Conservation (phyloP, 2,888 invertebrate species). For the Listrodromus nycthemerus region DNA sequence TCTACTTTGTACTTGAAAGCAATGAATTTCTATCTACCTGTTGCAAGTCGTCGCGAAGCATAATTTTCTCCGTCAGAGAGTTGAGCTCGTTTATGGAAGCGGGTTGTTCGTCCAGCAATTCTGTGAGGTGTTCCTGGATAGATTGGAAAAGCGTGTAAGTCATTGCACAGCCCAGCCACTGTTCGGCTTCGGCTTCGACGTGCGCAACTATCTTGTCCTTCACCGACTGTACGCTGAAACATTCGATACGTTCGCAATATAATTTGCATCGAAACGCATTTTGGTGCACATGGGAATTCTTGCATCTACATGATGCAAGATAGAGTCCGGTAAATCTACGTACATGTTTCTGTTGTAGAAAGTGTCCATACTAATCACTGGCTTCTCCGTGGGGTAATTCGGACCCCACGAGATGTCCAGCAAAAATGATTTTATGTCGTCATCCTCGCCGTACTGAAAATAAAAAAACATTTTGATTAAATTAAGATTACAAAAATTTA, state of each 20-base stretch:
- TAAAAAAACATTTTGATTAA: neutral
- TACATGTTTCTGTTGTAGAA: constrained; percentile 98
- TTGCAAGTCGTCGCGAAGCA: constrained; percentile 85
- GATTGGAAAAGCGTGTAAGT: constrained; percentile 97
- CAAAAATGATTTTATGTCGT: constrained; percentile 92
- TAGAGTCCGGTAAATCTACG: constrained; percentile 83
- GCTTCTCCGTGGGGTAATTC: constrained; percentile 93
- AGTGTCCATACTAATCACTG: constrained; percentile 93
- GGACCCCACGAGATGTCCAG: constrained; percentile 95
- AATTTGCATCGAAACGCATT: constrained; percentile 24
- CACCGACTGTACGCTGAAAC: constrained; percentile 87
- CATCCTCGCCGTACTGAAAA: constrained; percentile 92
- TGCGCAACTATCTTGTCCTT: constrained; percentile 89
- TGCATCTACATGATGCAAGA: neutral
- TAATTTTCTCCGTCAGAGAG: constrained; percentile 86
- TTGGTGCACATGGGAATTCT: constrained; percentile 20
- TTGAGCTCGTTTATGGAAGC: constrained; percentile 85
- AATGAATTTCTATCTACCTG: constrained; percentile 74
- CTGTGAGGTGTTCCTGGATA: constrained; percentile 92
- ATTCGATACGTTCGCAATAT: constrained; percentile 6
- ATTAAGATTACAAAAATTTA: too few species aligned
- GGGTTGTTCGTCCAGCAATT: constrained; percentile 90
- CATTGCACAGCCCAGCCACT: constrained; percentile 96
- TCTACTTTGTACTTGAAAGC: neutral
- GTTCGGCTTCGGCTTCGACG: constrained; percentile 90